Base-by-base conservation (phyloP, 2,888 invertebrate genomes). In the Andrena minutula region DNA sequence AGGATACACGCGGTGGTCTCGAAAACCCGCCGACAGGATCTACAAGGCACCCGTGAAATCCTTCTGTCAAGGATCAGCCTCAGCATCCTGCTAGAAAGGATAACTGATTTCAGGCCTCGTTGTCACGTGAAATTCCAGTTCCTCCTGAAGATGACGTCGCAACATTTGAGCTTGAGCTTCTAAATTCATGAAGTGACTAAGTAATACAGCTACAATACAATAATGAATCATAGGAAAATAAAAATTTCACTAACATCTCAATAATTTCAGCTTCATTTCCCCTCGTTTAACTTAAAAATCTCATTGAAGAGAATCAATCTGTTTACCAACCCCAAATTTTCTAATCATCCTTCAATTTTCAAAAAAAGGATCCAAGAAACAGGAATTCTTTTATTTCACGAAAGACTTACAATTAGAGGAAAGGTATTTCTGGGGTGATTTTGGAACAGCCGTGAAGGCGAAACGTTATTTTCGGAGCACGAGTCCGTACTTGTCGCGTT, bases 71-170 rank as follows among this genome's bases (percentile, higher is more conserved):
- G 76, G 81, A 80, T 75, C 79, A 20, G 76, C 78, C 71, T 63
- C 26, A 56, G 12, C 63, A 79, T 81, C 83, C 81, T 84, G 78
- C 41, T 20, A 32, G 72, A 20, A 56, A 56, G 58, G 66, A 74
- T 89, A 86, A 89, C 82, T 83, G 89, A 90, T 90, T 90, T 89
- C 85, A 88, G 70, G 90, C 79, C 86, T 89, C 82, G 77, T 90
- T 88, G 66, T 26, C 60, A 81, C 76, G 74, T 65, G 58, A 74
- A 77, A 72, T 64, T 68, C 61, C 20, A 74, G 61, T 71, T 83
- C 61, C 74, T 82, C 23, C 26, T 2, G 6, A 12, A 23, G 35
- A 65, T 71, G 73, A 64, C 47, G 20, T n/a, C 70, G 85, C 77
- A 81, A 86, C 76, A 76, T 87, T 82, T 23, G 12, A 53, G 16